These are phyloP conservation scores for Pogonomyrmex barbatus DNA, from an alignment of 1,140 invertebrate genomes.

Conservation along the genomic window DNA sequence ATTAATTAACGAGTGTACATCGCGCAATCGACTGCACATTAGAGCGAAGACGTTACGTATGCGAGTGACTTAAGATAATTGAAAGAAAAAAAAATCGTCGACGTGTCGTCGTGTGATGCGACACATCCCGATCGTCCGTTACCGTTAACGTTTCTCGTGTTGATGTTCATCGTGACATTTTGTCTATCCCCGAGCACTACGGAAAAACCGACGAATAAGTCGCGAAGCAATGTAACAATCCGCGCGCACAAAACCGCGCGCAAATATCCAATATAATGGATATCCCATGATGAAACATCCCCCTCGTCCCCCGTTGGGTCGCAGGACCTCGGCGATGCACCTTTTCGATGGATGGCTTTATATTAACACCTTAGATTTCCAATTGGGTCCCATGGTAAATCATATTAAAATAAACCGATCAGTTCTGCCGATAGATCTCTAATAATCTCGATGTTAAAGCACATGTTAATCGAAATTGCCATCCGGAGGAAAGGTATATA, in stretches of 20 bases:
- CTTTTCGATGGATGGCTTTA: conserved; percentile 21
- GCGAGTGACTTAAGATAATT: conserved; percentile 52
- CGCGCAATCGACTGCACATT: conserved; percentile 20
- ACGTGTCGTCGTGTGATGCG: conserved; percentile 27
- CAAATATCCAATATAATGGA: conserved; percentile 15
- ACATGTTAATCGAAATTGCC: background rate
- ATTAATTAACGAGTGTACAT: conserved; percentile 40
- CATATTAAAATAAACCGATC: background rate
- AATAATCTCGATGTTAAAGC: conserved; percentile 1
- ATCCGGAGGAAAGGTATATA: conserved; percentile 13
- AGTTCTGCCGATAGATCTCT: background rate
- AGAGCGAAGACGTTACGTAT: conserved; percentile 1
- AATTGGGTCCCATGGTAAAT: background rate
- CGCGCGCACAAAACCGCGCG: background rate
- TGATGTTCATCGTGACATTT: conserved; percentile 73
- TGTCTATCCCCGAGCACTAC: conserved; percentile 63
- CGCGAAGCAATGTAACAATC: conserved; percentile 46
- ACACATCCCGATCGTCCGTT: conserved; percentile 55
- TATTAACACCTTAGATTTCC: background rate
- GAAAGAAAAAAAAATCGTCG: conserved; percentile 5
- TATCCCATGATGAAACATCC: background rate
- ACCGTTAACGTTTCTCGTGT: conserved; percentile 69
- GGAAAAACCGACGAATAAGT: background rate
- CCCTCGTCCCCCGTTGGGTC: conserved; percentile 6
- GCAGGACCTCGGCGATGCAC: conserved; percentile 3